phyloP scores from a whole-genome alignment of 64 coral and sea anemone genomes.

The Dendronephthya gigantea region DNA sequence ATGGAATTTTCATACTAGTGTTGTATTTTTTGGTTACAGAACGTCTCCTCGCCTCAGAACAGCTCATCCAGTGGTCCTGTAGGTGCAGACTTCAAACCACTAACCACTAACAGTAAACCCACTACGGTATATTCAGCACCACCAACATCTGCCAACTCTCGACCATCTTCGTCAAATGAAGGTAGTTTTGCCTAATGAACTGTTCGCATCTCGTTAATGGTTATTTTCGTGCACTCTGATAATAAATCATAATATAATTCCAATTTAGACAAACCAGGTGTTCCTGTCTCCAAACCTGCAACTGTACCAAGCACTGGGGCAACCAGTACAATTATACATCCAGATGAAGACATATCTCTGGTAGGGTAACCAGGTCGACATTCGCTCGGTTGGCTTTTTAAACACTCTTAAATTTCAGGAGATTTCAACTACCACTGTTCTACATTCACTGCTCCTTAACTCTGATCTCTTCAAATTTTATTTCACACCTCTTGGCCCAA shows the following conservation, averaged over 20 bases:
- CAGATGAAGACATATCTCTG: conserved; percentile 95
- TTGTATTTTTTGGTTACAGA: conserved; percentile 38
- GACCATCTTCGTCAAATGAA: not conserved
- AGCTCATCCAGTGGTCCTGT: conserved; percentile 70
- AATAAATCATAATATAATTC: not conserved
- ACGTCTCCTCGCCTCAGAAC: conserved; percentile 60
- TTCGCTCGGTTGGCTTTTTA: no score
- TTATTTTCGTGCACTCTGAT: not conserved
- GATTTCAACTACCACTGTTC: no score
- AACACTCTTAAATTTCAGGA: no score
- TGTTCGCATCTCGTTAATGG: no score
- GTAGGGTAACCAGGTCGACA: no score
- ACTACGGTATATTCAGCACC: conserved; percentile 59
- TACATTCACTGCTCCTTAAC: no score
- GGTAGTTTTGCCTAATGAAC: not conserved
- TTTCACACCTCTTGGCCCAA: no score
- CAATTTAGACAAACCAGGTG: conserved; percentile 50
- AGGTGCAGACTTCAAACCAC: conserved; percentile 94
- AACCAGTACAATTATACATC: conserved; percentile 84
- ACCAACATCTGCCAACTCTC: not conserved
- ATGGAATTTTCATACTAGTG: no score
- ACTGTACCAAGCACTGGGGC: conserved; percentile 83
- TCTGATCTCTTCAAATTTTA: no score
- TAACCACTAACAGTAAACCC: conserved; percentile 29
- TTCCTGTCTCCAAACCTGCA: conserved; percentile 77